Base-by-base conservation (phyloP, 2,888 invertebrate genomes). In the Rhingia campestris region DNA sequence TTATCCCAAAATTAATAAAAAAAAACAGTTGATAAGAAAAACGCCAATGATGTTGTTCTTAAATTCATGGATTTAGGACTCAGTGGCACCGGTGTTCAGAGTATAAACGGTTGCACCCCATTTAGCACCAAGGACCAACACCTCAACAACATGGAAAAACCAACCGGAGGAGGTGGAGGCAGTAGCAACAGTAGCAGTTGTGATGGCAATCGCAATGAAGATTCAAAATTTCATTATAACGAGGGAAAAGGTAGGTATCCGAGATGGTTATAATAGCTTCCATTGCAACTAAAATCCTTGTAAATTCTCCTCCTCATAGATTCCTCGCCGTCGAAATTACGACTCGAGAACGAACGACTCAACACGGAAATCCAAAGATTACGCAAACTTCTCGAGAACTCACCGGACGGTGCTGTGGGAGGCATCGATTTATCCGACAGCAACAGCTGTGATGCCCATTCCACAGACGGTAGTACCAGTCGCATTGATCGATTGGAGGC, bases 261-360 rank as follows among this genome's bases (percentile, higher is more conserved):
- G 33, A 22, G 22, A 22, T 22, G 22, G 22, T 37, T 5, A 49
- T 70, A 69, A 54, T 61, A 33, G 58, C 56, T 37, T 32, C 47
- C 51, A 45, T 14, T 43, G n/a, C 43, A 54, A 49, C 2, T 22
- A 22, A 22, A 22, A 2, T 37, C 33, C 10, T 32, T 47, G 12
- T 61, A 22, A 54, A 10, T 51, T 35, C 47, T n/a, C 30, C 30
- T 35, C 41, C 39, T 32, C 58, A 41, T 56, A 76, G 72, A 67
- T 39, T 41, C 63, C 49, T 88, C 89, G 7, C 87, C 89, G 7
- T 87, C 88, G 72, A 91, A 90, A 81, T 79, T 91, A 35, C 90
- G 94, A 92, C 88, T 93, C 92, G 96, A 96, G 89, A 97, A 97
- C 90, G 97, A 96, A 90, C 93, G 95, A 76, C 92, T 96, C 81